Evolutionary conservation across 2,888 invertebrate species (phyloP).

Genomic region (Cynaeus angustus): DNA sequence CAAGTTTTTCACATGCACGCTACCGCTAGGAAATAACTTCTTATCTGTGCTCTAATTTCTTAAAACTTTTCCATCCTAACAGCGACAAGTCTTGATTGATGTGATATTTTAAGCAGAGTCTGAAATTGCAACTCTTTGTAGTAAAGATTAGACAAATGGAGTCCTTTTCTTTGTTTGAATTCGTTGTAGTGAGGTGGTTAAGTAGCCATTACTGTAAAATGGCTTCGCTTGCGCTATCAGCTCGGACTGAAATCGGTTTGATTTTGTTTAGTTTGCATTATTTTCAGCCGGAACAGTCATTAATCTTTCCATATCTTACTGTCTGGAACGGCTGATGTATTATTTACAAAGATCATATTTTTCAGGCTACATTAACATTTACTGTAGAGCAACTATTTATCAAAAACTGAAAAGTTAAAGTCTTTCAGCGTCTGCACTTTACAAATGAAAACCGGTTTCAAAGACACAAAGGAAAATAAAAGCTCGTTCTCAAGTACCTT

Average conservation of each 20-base stretch:
- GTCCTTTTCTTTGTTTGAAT: slow-evolving; percentile 24
- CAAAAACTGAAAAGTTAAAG: too few relatives aligned
- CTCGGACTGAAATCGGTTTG: neutral
- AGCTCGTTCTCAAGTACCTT: neutral
- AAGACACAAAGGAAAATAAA: neutral
- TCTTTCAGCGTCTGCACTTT: too few relatives aligned
- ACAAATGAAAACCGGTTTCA: too few relatives aligned
- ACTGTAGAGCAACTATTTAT: too few relatives aligned
- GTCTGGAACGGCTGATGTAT: too few relatives aligned
- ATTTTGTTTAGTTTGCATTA: too few relatives aligned
- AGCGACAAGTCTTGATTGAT: slow-evolving; percentile 31
- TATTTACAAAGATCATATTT: too few relatives aligned
- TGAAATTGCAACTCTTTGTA: slow-evolving; percentile 7
- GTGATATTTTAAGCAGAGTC: slow-evolving; percentile 22
- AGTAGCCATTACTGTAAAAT: slow-evolving; percentile 23
- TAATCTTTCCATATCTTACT: too few relatives aligned
- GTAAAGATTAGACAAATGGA: slow-evolving; percentile 20
- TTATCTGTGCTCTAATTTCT: slow-evolving; percentile 22
- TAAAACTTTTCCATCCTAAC: slow-evolving; percentile 21
- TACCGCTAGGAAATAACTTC: slow-evolving; percentile 12
- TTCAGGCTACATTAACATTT: too few relatives aligned
- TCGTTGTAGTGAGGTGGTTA: slow-evolving; percentile 24
- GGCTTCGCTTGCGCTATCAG: slow-evolving; percentile 23
- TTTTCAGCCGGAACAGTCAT: too few relatives aligned
- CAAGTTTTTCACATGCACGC: neutral